Evolutionary conservation across 2,113 vertebrate species (phyloP).

Genomic region (Lagopus leucura): DNA sequence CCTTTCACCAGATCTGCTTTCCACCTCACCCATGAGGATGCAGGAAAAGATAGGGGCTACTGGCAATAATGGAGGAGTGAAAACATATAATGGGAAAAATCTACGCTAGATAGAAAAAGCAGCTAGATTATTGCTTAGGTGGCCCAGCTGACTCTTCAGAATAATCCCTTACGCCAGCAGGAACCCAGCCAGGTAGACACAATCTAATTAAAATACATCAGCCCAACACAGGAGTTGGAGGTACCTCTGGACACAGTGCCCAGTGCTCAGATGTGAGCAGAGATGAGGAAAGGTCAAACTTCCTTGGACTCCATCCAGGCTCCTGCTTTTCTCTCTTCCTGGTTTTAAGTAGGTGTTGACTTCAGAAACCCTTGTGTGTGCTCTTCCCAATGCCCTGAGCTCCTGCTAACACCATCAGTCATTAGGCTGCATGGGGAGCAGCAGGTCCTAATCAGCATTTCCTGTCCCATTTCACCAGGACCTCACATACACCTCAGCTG

Average conservation of each 20-base stretch:
- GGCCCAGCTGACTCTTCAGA: slow-evolving; percentile 26
- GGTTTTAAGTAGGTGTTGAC: neutral
- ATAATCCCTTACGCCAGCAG: slow-evolving; percentile 1
- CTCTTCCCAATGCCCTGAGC: neutral
- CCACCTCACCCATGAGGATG: neutral
- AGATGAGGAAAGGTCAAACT: neutral
- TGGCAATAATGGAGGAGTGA: rapidly evolving
- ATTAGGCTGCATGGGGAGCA: rapidly evolving
- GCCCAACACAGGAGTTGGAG: neutral
- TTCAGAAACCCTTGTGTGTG: neutral
- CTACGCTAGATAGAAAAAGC: neutral
- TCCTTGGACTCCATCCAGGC: neutral
- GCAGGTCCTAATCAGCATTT: neutral
- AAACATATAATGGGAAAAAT: neutral
- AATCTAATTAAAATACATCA: slow-evolving; percentile 56
- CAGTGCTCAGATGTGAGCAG: neutral
- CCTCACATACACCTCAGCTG: neutral
- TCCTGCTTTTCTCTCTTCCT: neutral
- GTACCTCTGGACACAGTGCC: neutral
- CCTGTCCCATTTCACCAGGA: neutral
- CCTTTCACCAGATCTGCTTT: neutral
- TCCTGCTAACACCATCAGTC: neutral
- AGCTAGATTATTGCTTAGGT: neutral
- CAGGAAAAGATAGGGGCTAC: neutral
- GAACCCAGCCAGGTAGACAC: slow-evolving; percentile 44